phyloP scores from a whole-genome alignment of 2,113 vertebrate genomes.

The Natator depressus region DNA sequence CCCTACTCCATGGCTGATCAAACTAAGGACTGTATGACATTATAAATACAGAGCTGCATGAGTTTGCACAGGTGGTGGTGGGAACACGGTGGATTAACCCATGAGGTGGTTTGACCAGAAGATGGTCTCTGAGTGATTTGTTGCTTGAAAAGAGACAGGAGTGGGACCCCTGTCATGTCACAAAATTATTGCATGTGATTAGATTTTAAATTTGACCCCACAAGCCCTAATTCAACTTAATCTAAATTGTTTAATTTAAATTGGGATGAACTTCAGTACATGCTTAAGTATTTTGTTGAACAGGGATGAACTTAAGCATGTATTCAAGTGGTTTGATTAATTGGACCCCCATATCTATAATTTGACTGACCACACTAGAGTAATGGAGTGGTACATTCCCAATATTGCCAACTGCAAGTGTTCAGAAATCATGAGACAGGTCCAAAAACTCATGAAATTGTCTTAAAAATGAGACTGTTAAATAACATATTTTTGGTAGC shows the following conservation, averaged over 20 bases:
- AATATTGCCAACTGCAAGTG: neutral
- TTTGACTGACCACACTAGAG: neutral
- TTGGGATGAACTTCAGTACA: neutral
- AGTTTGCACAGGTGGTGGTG: neutral
- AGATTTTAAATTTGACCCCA: neutral
- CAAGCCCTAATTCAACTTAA: neutral
- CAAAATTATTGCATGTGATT: neutral
- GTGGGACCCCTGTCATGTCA: neutral
- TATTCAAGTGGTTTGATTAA: neutral
- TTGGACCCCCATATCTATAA: neutral
- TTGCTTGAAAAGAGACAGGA: neutral
- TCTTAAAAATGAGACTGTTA: neutral
- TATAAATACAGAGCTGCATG: neutral
- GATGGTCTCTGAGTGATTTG: neutral
- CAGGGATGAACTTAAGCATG: neutral
- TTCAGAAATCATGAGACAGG: neutral
- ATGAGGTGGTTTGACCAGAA: neutral
- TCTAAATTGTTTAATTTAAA: neutral
- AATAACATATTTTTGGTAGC: neutral
- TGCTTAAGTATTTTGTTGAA: neutral
- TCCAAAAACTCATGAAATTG: neutral
- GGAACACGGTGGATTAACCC: neutral
- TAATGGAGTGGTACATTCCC: neutral
- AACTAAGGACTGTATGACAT: neutral
- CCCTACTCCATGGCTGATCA: neutral